These are phyloP conservation scores for Cheilosia grossa DNA, from an alignment of 2,888 invertebrate genomes.

Conservation along the genomic window DNA sequence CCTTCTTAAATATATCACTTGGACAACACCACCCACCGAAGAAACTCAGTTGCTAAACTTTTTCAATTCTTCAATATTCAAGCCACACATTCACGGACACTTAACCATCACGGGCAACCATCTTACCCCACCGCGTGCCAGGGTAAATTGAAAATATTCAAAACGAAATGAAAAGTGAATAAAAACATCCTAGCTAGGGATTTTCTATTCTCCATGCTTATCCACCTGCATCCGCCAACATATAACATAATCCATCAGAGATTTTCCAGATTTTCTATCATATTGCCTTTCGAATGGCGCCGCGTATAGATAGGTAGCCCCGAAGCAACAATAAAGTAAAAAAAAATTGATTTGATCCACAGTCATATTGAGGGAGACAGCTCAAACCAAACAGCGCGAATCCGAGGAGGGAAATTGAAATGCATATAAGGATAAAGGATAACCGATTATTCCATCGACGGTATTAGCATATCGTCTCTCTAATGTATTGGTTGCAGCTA, in stretches of 20 bases:
- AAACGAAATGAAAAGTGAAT: constrained; percentile 24
- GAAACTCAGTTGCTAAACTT: no score
- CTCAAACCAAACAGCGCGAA: constrained; percentile 9
- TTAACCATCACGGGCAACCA: no score
- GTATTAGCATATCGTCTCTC: constrained; percentile 28
- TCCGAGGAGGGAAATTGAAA: constrained; percentile 6
- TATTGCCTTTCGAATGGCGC: constrained; percentile 19
- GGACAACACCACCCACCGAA: no score
- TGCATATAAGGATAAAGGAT: constrained; percentile 17
- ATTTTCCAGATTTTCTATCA: constrained; percentile 3
- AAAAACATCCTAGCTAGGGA: constrained; percentile 22
- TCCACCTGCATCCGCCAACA: constrained; percentile 12
- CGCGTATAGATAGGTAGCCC: background rate
- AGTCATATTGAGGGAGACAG: background rate
- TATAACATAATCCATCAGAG: constrained; percentile 19
- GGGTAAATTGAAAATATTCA: constrained; percentile 21
- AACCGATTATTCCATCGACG: constrained; percentile 13
- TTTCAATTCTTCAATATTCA: no score
- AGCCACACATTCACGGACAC: no score
- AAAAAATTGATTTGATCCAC: constrained; percentile 8
- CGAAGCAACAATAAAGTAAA: background rate
- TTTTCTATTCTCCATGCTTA: constrained; percentile 11
- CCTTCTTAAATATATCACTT: no score
- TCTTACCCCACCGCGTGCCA: no score
- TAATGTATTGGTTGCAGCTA: constrained; percentile 13